Base-by-base conservation (phyloP, 2,113 vertebrate species). In the Paralichthys olivaceus region DNA sequence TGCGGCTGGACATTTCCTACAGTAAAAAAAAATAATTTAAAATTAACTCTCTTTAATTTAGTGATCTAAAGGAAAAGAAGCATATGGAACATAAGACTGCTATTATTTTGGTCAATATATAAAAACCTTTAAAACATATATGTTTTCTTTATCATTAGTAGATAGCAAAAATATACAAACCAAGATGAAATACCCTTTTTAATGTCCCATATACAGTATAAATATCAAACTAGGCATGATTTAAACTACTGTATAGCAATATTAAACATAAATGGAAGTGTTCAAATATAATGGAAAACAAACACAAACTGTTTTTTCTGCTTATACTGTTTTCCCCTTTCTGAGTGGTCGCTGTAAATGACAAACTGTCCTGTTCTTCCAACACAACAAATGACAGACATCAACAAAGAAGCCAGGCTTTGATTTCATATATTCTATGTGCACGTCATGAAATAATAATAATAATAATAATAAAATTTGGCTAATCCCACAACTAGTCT, bases 91-190 rank as follows among this genome's bases (percentile, higher is more conserved):
- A 85, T 84, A 90, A 84, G 82, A 91, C 75, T 90, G 91, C 56
- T 81, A 81, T 86, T 82, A 90, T 89, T 53, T 68, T 76, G 79
- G 86, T 92, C 72, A 84, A 89, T 93, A 89, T 93, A 92, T 84
- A 49, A 95, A 91, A 92, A 88, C 78, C 79, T 91, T 82, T 86
- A 45, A 94, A 88, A 95, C 91, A 75, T 92, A 75, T 92, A 92
- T 94, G 90, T 90, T 93, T 56, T 3, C 26, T 68, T 83, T 77
- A 75, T 91, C 56, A 88, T 92, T 93, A 92, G 93, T 94, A 81
- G 93, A 95, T 94, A 95, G 94, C 95, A 96, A 96, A 96, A 97
- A 97, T 97, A 96, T 96, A 98, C 96, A 97, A 95, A 95, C 95
- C 91, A 92, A 93, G 92, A 92, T 86, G 92, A 92, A 89, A 93